These are phyloP conservation scores for Polypedilum vanderplanki DNA, from an alignment of 1,140 invertebrate genomes.

Conservation along the genomic window DNA sequence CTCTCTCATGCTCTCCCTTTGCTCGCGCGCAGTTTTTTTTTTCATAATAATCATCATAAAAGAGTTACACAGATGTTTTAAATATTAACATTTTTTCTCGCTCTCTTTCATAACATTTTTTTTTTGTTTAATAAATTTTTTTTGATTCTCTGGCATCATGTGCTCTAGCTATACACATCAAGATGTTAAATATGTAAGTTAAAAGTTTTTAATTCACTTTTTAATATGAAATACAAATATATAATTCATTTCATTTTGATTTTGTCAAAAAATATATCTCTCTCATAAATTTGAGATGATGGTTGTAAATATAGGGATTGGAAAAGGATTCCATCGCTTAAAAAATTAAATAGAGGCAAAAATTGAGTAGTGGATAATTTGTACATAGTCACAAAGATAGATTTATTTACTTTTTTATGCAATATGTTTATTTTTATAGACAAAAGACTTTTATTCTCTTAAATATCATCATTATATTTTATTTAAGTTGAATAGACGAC, in stretches of 20 bases:
- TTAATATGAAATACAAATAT: constrained; percentile 13
- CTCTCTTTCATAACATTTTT: neutral
- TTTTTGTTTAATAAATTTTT: neutral
- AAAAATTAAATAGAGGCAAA: too few relatives aligned
- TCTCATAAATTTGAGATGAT: neutral
- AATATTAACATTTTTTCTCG: constrained; percentile 27
- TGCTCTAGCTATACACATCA: constrained; percentile 7
- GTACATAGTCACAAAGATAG: too few relatives aligned
- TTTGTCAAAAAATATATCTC: neutral
- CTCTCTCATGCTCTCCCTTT: neutral
- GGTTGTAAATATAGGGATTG: too few relatives aligned
- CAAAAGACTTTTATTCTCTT: too few relatives aligned
- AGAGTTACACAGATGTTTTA: constrained; percentile 17
- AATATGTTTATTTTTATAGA: too few relatives aligned
- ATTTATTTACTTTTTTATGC: too few relatives aligned
- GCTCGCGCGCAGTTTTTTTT: neutral
- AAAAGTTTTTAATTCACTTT: neutral
- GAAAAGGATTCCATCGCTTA: too few relatives aligned
- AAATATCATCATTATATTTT: too few relatives aligned
- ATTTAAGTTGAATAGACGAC: too few relatives aligned
- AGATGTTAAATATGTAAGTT: constrained; percentile 22
- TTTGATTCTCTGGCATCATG: constrained; percentile 7
- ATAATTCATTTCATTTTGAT: neutral
- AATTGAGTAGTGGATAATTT: too few relatives aligned
- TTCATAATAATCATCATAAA: neutral